These are phyloP conservation scores for Falco naumanni DNA, from an alignment of 2,797 vertebrate species.

Conservation along the genomic window DNA sequence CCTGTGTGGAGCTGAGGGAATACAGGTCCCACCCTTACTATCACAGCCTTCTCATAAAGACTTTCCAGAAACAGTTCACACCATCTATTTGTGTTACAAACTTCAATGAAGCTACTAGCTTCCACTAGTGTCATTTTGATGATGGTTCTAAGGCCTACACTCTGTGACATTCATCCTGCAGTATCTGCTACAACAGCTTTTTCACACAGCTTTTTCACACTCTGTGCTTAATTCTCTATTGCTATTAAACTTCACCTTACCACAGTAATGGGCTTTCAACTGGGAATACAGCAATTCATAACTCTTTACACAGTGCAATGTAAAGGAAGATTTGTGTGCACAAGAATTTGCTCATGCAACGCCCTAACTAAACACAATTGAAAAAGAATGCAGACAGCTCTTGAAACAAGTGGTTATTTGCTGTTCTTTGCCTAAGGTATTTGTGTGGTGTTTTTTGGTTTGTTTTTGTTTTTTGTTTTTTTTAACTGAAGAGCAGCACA, in stretches of 20 bases:
- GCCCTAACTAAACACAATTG: neutral
- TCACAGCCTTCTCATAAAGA: neutral
- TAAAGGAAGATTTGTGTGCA: neutral
- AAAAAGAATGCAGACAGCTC: neutral
- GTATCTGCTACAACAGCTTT: neutral
- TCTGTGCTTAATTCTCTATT: neutral
- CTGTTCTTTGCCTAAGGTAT: neutral
- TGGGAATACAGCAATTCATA: neutral
- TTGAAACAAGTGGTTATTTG: neutral
- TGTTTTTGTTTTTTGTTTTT: neutral
- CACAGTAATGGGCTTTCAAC: neutral
- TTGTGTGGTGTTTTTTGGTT: neutral
- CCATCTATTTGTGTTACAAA: slow-evolving; percentile 28
- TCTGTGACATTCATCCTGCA: neutral
- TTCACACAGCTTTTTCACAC: neutral
- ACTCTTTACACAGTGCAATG: neutral
- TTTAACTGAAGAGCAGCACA: neutral
- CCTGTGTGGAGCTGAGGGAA: neutral
- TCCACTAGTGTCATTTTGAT: neutral
- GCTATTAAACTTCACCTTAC: neutral
- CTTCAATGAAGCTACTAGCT: neutral
- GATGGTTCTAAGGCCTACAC: neutral
- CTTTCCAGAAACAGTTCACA: slow-evolving; percentile 3
- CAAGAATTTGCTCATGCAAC: neutral
- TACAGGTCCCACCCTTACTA: neutral